Evolutionary conservation across 2,113 vertebrate species (phyloP).

Genomic region (Theristicus caerulescens): DNA sequence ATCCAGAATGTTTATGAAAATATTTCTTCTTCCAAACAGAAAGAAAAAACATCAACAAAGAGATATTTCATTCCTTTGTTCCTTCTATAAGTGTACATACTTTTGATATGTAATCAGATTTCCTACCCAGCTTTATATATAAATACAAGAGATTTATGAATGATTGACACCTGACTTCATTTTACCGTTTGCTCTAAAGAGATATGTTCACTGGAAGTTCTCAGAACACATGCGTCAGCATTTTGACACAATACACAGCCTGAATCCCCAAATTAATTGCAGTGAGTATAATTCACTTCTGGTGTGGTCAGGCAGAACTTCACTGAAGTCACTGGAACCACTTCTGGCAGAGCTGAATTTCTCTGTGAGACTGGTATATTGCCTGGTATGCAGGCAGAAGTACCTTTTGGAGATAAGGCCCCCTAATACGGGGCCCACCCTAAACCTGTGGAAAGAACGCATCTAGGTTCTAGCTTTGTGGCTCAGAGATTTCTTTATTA

Average conservation of each 20-base stretch:
- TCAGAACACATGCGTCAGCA: neutral
- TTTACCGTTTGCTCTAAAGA: neutral
- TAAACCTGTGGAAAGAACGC: neutral
- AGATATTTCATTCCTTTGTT: neutral
- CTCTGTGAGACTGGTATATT: neutral
- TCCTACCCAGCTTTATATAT: neutral
- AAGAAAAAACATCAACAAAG: neutral
- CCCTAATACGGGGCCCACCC: neutral
- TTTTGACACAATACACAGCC: conserved; percentile 10
- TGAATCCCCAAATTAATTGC: neutral
- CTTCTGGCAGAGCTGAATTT: neutral
- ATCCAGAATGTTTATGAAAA: conserved; percentile 17
- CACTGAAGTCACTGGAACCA: neutral
- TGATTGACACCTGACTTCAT: neutral
- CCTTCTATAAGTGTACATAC: neutral
- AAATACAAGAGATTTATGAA: neutral
- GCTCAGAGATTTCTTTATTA: neutral
- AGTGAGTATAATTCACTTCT: neutral
- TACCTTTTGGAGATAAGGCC: neutral
- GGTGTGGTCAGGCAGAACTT: neutral
- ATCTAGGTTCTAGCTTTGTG: neutral
- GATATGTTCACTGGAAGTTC: neutral
- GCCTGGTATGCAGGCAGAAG: neutral
- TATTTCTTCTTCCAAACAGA: conserved; percentile 3
- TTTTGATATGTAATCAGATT: neutral